Conservation (phyloP, 2,113 vertebrate species). For the Colossoma macropomum region DNA sequence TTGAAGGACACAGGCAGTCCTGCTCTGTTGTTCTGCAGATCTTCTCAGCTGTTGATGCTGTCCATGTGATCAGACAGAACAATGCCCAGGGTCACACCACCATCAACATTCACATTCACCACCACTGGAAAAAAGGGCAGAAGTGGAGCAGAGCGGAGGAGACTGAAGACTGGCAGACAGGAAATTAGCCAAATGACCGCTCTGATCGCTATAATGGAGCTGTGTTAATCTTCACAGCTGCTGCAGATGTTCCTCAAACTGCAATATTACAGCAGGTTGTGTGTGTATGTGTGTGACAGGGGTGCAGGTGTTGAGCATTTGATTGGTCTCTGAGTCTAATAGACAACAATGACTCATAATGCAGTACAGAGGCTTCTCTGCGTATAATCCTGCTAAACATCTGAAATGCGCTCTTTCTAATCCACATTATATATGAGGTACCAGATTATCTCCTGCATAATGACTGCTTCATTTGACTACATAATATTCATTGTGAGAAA, state of each 20-base stretch:
- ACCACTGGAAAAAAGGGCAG: neutral
- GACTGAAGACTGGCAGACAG: neutral
- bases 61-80: neutral
- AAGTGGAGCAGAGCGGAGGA: neutral
- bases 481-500: neutral
- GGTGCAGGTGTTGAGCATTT: neutral
- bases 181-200: neutral
- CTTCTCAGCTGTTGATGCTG: conserved; percentile 19
- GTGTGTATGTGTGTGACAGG: neutral
- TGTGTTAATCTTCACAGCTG: neutral
- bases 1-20: conserved; percentile 20
- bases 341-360: neutral
- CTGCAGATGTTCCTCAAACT: neutral
- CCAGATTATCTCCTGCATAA: neutral
- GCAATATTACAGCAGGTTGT: neutral
- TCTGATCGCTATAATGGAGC: neutral
- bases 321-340: neutral
- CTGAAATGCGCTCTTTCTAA: neutral
- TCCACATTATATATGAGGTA: neutral
- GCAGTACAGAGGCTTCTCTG: neutral
- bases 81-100: neutral
- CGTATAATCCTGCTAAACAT: neutral
- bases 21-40: neutral
- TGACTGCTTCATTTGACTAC: neutral
- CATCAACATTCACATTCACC: neutral